A percentile compares a stretch with the other conserved stretches of the same genome.
phyloP scores from a whole-genome alignment of 92 coral and sea anemone genomes.

The Heteractis magnifica region DNA sequence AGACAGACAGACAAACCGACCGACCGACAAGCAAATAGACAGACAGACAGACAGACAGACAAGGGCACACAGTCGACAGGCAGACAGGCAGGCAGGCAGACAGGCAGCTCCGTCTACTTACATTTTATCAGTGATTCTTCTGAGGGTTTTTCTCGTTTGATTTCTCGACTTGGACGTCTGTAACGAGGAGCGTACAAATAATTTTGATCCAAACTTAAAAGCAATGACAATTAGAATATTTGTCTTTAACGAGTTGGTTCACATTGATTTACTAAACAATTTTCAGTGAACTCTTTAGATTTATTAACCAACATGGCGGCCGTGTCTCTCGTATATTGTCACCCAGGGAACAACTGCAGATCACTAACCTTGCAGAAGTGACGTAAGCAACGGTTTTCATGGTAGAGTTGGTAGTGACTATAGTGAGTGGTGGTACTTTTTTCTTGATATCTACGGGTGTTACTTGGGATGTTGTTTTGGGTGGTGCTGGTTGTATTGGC shows the following conservation, averaged over 20 bases:
- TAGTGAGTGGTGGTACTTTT: conserved; percentile 2
- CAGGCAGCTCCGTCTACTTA: not conserved
- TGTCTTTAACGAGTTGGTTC: no score
- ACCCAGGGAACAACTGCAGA: no score
- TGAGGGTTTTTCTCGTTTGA: conserved; percentile 17
- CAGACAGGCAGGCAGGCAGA: not conserved
- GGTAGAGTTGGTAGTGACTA: conserved; percentile 13
- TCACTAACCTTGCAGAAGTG: not conserved
- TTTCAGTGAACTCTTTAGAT: no score
- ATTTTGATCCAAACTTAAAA: no score
- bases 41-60: not conserved
- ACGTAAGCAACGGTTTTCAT: not conserved
- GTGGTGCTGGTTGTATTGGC: conserved; percentile 37
- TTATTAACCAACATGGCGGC: no score
- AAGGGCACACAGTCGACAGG: not conserved
- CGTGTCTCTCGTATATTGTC: no score
- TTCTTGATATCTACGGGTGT: conserved; percentile 6
- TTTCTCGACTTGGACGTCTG: conserved; percentile 14
- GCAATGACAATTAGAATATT: no score
- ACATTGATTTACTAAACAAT: no score
- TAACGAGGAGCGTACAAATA: not conserved
- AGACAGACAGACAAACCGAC: not conserved
- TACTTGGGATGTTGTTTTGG: conserved; percentile 4
- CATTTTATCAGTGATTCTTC: conserved; percentile 9
- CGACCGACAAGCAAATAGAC: no score